phyloP scores from a whole-genome alignment of 2,797 vertebrate species.

The Remorina albescens region DNA sequence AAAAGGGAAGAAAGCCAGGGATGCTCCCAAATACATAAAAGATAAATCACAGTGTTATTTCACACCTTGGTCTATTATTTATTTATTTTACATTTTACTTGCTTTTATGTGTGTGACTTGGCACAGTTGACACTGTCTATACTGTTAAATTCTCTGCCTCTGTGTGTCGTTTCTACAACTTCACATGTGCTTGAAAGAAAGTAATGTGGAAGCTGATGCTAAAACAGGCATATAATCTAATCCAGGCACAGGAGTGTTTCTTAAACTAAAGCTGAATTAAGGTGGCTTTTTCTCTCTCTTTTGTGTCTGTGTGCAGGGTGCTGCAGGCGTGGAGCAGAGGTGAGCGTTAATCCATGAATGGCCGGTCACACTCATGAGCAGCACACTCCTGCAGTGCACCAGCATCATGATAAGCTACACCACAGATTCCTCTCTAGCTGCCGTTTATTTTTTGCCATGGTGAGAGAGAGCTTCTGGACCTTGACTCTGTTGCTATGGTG shows the following conservation, averaged over 20 bases:
- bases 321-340: conserved; percentile 73
- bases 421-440: conserved; percentile 42
- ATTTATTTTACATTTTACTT: neutral
- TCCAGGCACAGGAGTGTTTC: neutral
- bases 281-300: neutral
- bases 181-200: neutral
- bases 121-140: neutral
- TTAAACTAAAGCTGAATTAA: neutral
- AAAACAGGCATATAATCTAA: neutral
- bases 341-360: conserved; percentile 54
- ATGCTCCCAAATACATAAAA: neutral
- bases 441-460: conserved; percentile 54
- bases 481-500: conserved; percentile 78
- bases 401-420: conserved; percentile 51
- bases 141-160: neutral
- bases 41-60: neutral
- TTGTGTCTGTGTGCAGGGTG: conserved; percentile 40
- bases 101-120: neutral
- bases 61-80: neutral
- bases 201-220: neutral
- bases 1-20: neutral
- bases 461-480: conserved; percentile 61
- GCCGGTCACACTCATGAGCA: conserved; percentile 22
- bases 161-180: neutral
- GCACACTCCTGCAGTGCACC: conserved; percentile 43